Base-by-base conservation (phyloP, 2,797 vertebrate genomes). In the Micromesistius poutassou region DNA sequence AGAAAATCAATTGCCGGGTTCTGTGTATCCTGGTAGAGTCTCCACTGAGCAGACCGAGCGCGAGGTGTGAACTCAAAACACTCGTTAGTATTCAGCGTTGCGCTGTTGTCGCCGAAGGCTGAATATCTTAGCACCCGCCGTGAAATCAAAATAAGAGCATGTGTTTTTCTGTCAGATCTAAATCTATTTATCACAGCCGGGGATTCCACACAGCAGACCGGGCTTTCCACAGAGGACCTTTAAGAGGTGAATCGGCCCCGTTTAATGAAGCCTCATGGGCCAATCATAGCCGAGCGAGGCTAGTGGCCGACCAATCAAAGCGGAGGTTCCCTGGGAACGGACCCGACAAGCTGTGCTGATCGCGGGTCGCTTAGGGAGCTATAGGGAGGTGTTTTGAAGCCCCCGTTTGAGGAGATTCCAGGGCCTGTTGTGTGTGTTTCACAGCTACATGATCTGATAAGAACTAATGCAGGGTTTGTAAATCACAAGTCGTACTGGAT, bases 111-210 rank as follows among this genome's bases (percentile, higher is more conserved):
- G n/a, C 55, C 55, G 9, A 66, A 9, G n/a, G 55, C 55, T 66
- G 62, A 28, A 28, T 68, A 68, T 12, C 28, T 68, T 68, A 68
- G 62, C 62, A 68, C 62, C 62, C 62, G 62, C 62, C 62, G n/a
- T 28, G 62, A 28, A 10, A 28, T 25, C 62, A 28, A 68, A 68
- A 68, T 30, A 68, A 68, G n/a, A 68, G 25, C 25, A 25, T 12
- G 25, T 68, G 62, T 28, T 42, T 68, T 28, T 1, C 62, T 25
- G 62, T 22, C 46, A 22, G 46, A 55, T 55, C 46, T 55, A 22
- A 22, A 55, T 22, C 46, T n/a, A 25, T 8, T 62, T 4, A 8
- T 25, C 55, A 62, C 55, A 6, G 55, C 16, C 55, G 8, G 55
- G 22, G 25, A 13, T 13, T 8, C n/a, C 62, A 68, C 1, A 1